These are phyloP conservation scores for Prionace glauca DNA, from an alignment of 2,797 vertebrate genomes.

Conservation along the genomic window DNA sequence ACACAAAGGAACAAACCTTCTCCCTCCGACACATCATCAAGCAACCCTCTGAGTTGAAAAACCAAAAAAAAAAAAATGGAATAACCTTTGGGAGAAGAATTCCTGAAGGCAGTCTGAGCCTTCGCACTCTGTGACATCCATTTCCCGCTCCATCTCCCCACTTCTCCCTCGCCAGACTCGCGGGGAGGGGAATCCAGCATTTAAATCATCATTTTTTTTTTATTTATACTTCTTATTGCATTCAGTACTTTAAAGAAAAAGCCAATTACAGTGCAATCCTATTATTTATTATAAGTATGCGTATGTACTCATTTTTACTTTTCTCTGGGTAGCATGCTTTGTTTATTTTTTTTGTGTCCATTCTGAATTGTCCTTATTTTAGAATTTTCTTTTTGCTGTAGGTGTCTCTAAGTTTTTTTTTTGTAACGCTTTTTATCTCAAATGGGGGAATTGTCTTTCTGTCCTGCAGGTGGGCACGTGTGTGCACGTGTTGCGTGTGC, in stretches of 20 bases:
- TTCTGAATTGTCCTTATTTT: conserved; percentile 77
- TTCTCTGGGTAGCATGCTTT: conserved; percentile 80
- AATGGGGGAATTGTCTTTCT: conserved; percentile 41
- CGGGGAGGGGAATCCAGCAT: neutral
- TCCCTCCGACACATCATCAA: neutral
- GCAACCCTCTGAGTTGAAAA: neutral
- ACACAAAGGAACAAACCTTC: neutral
- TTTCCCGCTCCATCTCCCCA: neutral
- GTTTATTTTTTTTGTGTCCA: conserved; percentile 54
- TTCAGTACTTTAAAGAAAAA: conserved; percentile 97
- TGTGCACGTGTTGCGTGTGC: conserved; percentile 43
- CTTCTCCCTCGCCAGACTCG: neutral
- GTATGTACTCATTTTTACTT: conserved; percentile 88
- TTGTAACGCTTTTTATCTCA: conserved; percentile 79
- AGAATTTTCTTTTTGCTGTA: conserved; percentile 78
- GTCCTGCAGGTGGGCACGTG: neutral
- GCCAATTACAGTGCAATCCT: conserved; percentile 99
- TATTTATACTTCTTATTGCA: conserved; percentile 99
- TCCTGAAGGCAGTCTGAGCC: neutral
- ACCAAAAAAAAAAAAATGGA: neutral
- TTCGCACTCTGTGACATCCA: neutral
- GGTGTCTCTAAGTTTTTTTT: conserved; percentile 73
- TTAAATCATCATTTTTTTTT: conserved; percentile 59
- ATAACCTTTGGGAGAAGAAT: neutral
- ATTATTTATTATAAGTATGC: conserved; percentile 99